A percentile compares a stretch with the other conserved stretches of the same genome.
Conservation (phyloP, 2,888 invertebrate genomes). For the Eupithecia tripunctaria region DNA sequence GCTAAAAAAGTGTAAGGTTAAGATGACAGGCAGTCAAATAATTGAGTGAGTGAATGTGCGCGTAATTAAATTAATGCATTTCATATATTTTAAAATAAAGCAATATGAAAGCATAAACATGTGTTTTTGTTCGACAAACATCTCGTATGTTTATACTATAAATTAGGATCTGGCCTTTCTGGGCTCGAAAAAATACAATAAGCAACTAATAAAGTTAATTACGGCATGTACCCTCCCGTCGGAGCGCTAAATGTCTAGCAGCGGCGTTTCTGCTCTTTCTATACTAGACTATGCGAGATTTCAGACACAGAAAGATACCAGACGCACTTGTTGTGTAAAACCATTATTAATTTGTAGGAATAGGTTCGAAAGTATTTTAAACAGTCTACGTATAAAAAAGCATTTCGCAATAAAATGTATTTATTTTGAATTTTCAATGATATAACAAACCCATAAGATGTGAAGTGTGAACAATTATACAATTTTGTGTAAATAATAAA, state of each 20-base stretch:
- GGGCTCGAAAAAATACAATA: too few relatives aligned
- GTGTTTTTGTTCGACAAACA: conserved; percentile 12
- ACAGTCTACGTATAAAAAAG: background rate
- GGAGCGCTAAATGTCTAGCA: too few relatives aligned
- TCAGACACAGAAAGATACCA: too few relatives aligned
- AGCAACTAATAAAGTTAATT: too few relatives aligned
- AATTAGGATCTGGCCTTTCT: too few relatives aligned
- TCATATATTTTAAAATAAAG: conserved; percentile 38
- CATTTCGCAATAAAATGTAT: conserved; percentile 49
- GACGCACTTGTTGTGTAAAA: too few relatives aligned
- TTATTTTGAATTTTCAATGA: conserved; percentile 74
- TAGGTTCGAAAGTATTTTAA: background rate
- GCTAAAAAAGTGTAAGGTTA: background rate
- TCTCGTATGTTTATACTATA: background rate
- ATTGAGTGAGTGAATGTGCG: conserved; percentile 27
- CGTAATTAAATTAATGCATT: conserved; percentile 17
- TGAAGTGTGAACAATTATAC: conserved; percentile 65
- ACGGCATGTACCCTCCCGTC: too few relatives aligned
- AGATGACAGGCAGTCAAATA: conserved; percentile 10
- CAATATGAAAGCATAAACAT: conserved; percentile 13
- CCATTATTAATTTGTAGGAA: background rate
- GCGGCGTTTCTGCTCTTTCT: too few relatives aligned
- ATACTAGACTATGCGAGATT: too few relatives aligned
- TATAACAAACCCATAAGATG: conserved; percentile 58
- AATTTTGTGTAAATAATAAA: conserved; percentile 63